Percentiles rank a stretch among this genome's conserved stretches.
phyloP scores from a whole-genome alignment of 2,113 vertebrate species.

The Hippocampus zosterae region DNA sequence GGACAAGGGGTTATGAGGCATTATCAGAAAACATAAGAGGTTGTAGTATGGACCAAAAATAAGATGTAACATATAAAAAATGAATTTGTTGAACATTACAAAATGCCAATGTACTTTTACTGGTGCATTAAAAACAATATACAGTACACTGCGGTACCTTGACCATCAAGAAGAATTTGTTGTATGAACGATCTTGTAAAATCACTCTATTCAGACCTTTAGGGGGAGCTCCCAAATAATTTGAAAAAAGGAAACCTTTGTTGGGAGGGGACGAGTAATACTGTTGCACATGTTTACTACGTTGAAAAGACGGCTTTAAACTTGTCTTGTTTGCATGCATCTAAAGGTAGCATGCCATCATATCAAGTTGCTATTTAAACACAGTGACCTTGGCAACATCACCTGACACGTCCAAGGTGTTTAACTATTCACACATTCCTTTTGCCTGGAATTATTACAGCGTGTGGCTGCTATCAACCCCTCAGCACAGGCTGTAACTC shows the following conservation, averaged over 20 bases:
- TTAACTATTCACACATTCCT: constrained; percentile 50
- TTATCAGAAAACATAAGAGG: no score
- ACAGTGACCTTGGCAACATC: constrained; percentile 23
- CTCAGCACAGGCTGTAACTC: constrained; percentile 27
- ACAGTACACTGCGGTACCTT: not conserved
- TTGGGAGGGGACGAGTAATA: not conserved
- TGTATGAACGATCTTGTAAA: not conserved
- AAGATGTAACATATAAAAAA: no score
- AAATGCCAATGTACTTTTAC: no score
- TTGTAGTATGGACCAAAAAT: no score
- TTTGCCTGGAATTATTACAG: constrained; percentile 30
- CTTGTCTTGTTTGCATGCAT: not conserved
- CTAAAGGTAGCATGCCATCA: constrained; percentile 21
- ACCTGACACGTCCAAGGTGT: constrained; percentile 26
- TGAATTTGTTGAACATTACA: no score
- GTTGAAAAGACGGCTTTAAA: not conserved
- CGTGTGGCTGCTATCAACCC: constrained; percentile 22
- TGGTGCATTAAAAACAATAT: not conserved
- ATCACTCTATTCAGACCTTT: not conserved
- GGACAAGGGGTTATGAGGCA: no score
- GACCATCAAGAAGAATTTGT: no score
- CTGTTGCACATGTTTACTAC: not conserved
- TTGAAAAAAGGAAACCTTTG: not conserved
- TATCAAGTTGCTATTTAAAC: constrained; percentile 38
- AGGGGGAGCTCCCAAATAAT: not conserved